Conservation (phyloP, 2,113 vertebrate genomes). For the Otocyon megalotis region DNA sequence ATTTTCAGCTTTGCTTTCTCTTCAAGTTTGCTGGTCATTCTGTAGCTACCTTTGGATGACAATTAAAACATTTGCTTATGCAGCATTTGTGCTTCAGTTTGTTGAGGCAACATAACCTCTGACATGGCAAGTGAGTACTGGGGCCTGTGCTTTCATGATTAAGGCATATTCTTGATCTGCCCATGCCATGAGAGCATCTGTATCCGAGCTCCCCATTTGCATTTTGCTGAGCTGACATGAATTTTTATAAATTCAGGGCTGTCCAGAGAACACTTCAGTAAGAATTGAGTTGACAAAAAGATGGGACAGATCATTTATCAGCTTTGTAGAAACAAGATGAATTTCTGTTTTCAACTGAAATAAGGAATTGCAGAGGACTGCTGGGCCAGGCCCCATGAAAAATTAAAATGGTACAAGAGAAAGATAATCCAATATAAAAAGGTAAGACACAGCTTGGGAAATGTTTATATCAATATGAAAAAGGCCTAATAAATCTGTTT, state of each 20-base stretch:
- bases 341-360: conserved; percentile 53
- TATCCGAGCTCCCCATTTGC: neutral
- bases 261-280: conserved; percentile 29
- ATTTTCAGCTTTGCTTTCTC: neutral
- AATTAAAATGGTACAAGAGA: neutral
- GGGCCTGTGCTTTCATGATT: fast-evolving
- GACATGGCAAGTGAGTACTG: neutral
- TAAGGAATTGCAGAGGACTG: conserved; percentile 30
- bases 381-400: neutral
- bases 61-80: neutral
- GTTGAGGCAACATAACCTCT: neutral
- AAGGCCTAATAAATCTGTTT: neutral
- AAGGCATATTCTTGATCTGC: fast-evolving
- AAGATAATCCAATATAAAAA: conserved; percentile 50
- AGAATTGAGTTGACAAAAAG: conserved; percentile 54
- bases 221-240: conserved; percentile 54
- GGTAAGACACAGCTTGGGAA: neutral
- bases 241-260: neutral
- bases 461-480: neutral
- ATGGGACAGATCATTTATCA: conserved; percentile 50
- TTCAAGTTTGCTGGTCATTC: neutral
- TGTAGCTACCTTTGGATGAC: neutral
- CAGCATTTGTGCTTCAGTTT: neutral
- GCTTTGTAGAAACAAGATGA: conserved; percentile 48
- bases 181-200: neutral